Evolutionary conservation across 2,113 vertebrate genomes (phyloP), one percentile per base, ranked within the genome.

Genomic region (Lepus americanus): DNA sequence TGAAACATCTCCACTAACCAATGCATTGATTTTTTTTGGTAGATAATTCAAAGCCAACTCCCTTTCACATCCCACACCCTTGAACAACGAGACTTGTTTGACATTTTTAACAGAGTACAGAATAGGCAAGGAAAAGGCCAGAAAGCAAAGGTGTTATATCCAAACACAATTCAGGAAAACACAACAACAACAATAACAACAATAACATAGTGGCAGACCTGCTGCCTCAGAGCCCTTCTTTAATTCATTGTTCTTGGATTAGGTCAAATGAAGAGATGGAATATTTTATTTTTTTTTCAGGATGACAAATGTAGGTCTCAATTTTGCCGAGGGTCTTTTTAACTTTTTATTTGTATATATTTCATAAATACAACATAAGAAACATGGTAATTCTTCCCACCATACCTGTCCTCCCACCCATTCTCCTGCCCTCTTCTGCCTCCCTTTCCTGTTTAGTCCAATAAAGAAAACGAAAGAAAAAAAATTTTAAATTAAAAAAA

Each of bases 11-110:
- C 96, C 95, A 97, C 98, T 97, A 97, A 31, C 94, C 82, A 96
- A 96, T 97, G 69, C 87, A 97, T 81, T 97, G 73, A 31, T 92
- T 97, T 97, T 74, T 94, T 94, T 96, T 80, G 87, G 79, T 73
- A 97, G 95, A 94, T 98, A 96, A 97, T 94, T 97, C 94, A 94
- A 92, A 92, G 96, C 64, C 97, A 97, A 97, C 87, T 98, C 95
- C 97, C 31, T 67, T 70, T 97, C 96, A 97, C 78, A 86, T 77
- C 73, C 25, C 17, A 73, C 29, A 44, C 27, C 85, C 66, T 33
- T 74, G 39, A 89, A 72, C 70, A 94, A 95, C 80, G 33, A 14
- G 61, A 66, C 22, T 89, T 77, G 13, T 85, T 77, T 63, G 17
- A 25, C 27, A 88, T 81, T 90, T 89, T 92, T 44, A 67, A 95